Base-by-base conservation (phyloP, 2,888 invertebrate species). In the Drosophila suboccidentalis region DNA sequence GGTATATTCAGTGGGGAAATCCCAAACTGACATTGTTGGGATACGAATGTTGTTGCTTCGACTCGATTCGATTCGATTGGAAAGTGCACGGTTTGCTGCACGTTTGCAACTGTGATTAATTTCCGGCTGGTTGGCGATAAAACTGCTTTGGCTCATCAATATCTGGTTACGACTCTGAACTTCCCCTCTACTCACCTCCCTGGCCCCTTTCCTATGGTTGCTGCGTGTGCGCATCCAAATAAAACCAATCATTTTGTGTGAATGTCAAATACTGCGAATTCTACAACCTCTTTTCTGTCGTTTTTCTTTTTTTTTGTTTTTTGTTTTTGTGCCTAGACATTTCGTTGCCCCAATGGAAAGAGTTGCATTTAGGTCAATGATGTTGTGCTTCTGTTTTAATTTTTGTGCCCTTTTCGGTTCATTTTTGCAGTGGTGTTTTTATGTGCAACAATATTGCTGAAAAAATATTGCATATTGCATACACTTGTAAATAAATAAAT, bases 61-160 rank as follows among this genome's bases (percentile, higher is more conserved):
- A 19, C 34, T 13, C 34, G 22, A 22, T 22, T 22, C 22, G 22
- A 22, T 22, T 22, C 22, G 22, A 22, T 22, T 22, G 22, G 43
- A 36, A 39, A 47, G 8, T 58, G 46, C 57, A 63, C 58, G 79
- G 79, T 60, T 75, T 76, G 68, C 63, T 76, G 75, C 78, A 76
- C 75, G 75, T 54, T 68, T 68, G 72, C 50, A 76, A 68, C 80
- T 65, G 82, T 74, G 79, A 79, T 79, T 79, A 79, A 79, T 79
- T 81, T 79, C 79, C 79, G 79, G 78, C 60, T 80, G 81, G 82
- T 71, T 81, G 78, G 62, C 79, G 79, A 79, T 79, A 81, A 79
- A 81, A 78, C 78, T 80, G 69, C 74, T 81, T 81, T 78, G 68
- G 70, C 73, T 79, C 79, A 79, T 79, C 79, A 79, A 81, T 79